Evolutionary conservation across 92 coral and sea anemone genomes (phyloP).

Genomic region (Hydrozoanthus gracilis): DNA sequence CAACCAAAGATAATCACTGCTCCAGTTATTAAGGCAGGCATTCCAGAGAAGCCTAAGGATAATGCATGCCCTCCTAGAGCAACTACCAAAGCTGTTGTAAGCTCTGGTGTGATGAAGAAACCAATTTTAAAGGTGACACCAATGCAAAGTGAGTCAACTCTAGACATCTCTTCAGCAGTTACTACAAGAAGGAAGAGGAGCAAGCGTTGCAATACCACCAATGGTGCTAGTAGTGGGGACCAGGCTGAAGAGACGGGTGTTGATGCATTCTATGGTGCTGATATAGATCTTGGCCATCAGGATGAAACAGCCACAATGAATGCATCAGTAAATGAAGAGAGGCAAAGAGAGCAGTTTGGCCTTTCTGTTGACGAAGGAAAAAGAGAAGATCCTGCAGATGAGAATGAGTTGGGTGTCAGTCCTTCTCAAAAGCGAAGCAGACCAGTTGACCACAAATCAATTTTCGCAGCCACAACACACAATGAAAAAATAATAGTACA

Average conservation of each 20-base stretch:
- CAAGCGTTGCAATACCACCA: too few relatives aligned
- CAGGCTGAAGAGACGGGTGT: not conserved
- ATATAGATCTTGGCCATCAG: not conserved
- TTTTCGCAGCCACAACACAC: constrained; percentile 19
- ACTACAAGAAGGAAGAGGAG: not conserved
- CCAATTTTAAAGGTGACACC: constrained; percentile 21
- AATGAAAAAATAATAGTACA: constrained; percentile 53
- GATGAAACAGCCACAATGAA: not conserved
- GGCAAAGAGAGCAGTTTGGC: constrained; percentile 23
- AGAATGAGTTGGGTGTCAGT: constrained; percentile 9
- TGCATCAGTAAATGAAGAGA: not conserved
- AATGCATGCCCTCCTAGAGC: not conserved
- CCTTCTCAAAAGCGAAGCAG: constrained; percentile 31
- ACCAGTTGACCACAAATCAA: constrained; percentile 10
- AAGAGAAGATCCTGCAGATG: constrained; percentile 10
- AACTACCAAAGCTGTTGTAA: not conserved
- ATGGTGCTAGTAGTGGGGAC: not conserved
- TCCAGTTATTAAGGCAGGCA: not conserved
- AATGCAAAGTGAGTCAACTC: constrained; percentile 25
- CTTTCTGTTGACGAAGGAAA: not conserved
- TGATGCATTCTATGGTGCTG: not conserved
- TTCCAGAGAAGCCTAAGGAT: not conserved
- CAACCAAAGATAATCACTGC: not conserved
- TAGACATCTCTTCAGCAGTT: not conserved
- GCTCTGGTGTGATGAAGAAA: not conserved